Conservation (phyloP, 2,888 invertebrate species). For the Opisthograptis luteolata region DNA sequence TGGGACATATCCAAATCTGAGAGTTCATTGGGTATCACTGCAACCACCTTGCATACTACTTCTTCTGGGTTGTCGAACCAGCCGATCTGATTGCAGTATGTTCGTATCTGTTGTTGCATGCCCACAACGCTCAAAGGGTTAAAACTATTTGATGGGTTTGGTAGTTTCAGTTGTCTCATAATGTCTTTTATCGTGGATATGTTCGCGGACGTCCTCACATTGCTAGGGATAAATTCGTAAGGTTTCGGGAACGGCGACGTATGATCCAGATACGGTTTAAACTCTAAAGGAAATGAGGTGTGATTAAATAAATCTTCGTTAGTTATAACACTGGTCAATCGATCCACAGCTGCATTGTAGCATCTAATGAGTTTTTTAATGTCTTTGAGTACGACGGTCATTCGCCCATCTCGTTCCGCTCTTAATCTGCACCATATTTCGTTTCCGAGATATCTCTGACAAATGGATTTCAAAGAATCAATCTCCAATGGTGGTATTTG, state of each 20-base stretch:
- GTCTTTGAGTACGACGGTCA: constrained; percentile 76
- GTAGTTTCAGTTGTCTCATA: constrained; percentile 83
- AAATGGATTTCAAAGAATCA: constrained; percentile 81
- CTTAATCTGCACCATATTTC: constrained; percentile 86
- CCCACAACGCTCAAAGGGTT: constrained; percentile 66
- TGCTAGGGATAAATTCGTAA: constrained; percentile 87
- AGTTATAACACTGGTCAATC: constrained; percentile 84
- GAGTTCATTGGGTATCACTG: constrained; percentile 67
- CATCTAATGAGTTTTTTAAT: constrained; percentile 85
- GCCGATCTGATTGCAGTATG: constrained; percentile 79
- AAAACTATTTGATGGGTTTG: constrained; percentile 71
- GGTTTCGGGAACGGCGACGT: constrained; percentile 84
- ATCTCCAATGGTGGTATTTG: constrained; percentile 83
- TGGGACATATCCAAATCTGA: constrained; percentile 62
- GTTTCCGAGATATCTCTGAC: constrained; percentile 83
- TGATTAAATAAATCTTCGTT: constrained; percentile 85
- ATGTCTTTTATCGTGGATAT: constrained; percentile 76
- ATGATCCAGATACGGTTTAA: constrained; percentile 80
- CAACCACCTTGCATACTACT: constrained; percentile 78
- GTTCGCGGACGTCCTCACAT: constrained; percentile 82
- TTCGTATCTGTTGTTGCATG: constrained; percentile 74
- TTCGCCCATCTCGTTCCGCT: constrained; percentile 62
- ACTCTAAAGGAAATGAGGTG: constrained; percentile 87
- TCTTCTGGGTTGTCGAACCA: constrained; percentile 75
- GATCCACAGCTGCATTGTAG: constrained; percentile 87